These are phyloP conservation scores for Hypocryptadius cinnamomeus DNA, from an alignment of 2,113 vertebrate genomes.

Conservation along the genomic window DNA sequence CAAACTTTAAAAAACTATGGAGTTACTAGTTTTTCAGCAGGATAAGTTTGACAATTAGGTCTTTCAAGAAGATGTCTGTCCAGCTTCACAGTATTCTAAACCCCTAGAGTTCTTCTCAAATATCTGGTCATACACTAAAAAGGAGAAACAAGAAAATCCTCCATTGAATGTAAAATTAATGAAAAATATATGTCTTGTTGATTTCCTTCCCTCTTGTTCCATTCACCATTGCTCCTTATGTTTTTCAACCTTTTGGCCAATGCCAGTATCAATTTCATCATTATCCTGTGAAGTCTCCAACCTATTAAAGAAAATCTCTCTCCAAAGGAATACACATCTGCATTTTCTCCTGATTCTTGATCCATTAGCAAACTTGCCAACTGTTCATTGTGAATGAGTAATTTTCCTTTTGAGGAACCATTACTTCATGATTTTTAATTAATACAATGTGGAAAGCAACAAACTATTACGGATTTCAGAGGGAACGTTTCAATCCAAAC, in stretches of 20 bases:
- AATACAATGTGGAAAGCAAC: neutral
- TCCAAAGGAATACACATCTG: neutral
- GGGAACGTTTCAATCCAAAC: neutral
- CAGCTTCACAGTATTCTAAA: neutral
- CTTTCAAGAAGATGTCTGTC: neutral
- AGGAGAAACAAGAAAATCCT: neutral
- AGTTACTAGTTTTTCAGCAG: neutral
- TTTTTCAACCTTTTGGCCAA: neutral
- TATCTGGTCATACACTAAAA: neutral
- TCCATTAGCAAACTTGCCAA: neutral
- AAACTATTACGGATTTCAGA: neutral
- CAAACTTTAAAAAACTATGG: neutral
- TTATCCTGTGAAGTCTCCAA: neutral
- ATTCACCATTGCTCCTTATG: neutral
- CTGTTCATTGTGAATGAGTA: neutral
- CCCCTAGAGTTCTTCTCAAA: neutral
- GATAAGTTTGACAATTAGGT: neutral
- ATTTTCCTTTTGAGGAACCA: neutral
- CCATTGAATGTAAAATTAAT: neutral
- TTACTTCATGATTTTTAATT: slow-evolving; percentile 2
- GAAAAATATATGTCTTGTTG: neutral
- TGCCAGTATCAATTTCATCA: neutral
- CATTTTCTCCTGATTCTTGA: neutral
- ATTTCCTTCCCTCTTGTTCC: rapidly evolving
- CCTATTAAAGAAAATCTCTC: neutral